Percentiles rank a stretch among this genome's conserved stretches.
Conservation (phyloP, 2,113 vertebrate species). For the Colossoma macropomum region DNA sequence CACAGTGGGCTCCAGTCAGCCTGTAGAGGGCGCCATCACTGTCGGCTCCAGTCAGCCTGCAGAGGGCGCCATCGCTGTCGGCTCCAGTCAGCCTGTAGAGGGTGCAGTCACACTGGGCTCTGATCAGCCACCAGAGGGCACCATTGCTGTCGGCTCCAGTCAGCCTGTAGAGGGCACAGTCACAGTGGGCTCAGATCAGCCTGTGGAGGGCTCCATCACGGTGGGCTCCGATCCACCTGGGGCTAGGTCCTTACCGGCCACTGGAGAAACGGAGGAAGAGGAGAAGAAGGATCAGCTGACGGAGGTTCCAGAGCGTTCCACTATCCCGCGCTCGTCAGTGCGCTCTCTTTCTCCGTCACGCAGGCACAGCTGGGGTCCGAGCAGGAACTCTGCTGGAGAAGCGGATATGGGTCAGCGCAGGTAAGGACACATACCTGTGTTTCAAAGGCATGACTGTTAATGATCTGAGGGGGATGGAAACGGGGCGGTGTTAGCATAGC, state of each 20-base stretch:
- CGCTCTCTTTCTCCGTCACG: slow-evolving; percentile 86
- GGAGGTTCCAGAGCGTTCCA: slow-evolving; percentile 71
- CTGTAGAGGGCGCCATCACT: background rate
- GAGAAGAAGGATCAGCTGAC: slow-evolving; percentile 86
- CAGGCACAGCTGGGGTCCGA: slow-evolving; percentile 91
- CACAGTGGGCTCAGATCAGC: too few relatives aligned
- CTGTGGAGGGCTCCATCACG: background rate
- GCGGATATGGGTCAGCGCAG: slow-evolving; percentile 83
- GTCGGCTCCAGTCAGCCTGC: background rate
- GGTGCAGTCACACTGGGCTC: too few relatives aligned
- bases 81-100: background rate
- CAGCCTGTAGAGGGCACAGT: background rate
- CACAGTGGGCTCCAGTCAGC: background rate
- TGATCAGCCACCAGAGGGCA: too few relatives aligned
- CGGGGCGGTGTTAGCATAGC: too few relatives aligned
- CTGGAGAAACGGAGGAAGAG: slow-evolving; percentile 68
- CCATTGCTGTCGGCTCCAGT: too few relatives aligned
- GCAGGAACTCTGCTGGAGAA: slow-evolving; percentile 77
- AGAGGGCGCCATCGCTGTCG: background rate
- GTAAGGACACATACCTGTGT: slow-evolving; percentile 67
- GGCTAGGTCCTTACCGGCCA: slow-evolving; percentile 36
- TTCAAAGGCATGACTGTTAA: too few relatives aligned
- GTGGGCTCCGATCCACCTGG: background rate
- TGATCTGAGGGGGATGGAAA: too few relatives aligned
- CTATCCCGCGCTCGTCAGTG: slow-evolving; percentile 71